Evolutionary conservation across 2,888 invertebrate species (phyloP).

Genomic region (Latrodectus elegans): DNA sequence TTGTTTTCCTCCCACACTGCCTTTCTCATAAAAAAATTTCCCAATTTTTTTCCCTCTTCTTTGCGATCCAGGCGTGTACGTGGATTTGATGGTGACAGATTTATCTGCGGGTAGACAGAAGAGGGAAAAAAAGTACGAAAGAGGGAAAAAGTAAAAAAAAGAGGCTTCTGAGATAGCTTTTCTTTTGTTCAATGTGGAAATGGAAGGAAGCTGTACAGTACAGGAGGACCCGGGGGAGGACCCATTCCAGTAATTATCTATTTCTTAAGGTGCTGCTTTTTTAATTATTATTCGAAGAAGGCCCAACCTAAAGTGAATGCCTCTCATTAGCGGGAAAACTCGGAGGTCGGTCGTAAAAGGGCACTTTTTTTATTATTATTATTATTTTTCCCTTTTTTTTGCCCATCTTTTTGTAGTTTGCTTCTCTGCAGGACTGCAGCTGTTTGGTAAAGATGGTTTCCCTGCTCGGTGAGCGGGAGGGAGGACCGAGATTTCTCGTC

Average conservation of each 20-base stretch:
- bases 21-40: neutral
- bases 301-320: conserved; percentile 39
- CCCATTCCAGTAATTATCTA: conserved; percentile 67
- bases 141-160: conserved; percentile 27
- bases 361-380: conserved; percentile 41
- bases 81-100: conserved; percentile 68
- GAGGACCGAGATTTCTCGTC: neutral
- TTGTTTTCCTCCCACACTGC: conserved; percentile 50
- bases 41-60: conserved; percentile 12
- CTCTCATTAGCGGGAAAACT: conserved; percentile 52
- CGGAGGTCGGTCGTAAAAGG: conserved; percentile 49
- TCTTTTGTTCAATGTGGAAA: conserved; percentile 55
- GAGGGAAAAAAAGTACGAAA: conserved; percentile 11
- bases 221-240: conserved; percentile 1
- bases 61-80: conserved; percentile 36
- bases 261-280: conserved; percentile 68
- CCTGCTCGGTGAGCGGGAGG: conserved; percentile 17
- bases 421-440: conserved; percentile 32
- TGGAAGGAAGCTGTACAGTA: conserved; percentile 19
- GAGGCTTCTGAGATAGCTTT: conserved; percentile 55
- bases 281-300: conserved; percentile 66
- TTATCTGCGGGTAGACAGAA: conserved; percentile 49
- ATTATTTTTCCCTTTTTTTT: neutral
- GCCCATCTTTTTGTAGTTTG: neutral
- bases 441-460: conserved; percentile 55